Evolutionary conservation across 2,113 vertebrate genomes (phyloP).

Genomic region (Struthidea cinerea): DNA sequence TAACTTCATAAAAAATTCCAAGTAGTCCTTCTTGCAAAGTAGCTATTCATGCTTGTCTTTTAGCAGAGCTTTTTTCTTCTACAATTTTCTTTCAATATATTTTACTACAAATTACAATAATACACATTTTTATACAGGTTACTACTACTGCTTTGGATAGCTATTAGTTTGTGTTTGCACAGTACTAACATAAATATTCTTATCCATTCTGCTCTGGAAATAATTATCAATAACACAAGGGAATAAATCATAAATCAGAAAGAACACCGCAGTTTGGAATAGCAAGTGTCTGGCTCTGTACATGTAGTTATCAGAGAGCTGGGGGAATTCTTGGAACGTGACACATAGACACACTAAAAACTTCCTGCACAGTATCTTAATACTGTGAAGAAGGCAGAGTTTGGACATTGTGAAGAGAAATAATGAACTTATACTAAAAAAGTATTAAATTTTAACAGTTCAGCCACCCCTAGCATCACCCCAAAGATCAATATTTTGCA

Average conservation of each 20-base stretch:
- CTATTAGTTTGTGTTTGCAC: background rate
- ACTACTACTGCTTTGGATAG: background rate
- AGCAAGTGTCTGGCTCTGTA: background rate
- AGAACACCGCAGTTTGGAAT: background rate
- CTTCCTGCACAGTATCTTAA: background rate
- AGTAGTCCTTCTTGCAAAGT: background rate
- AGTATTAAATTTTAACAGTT: background rate
- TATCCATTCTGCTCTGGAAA: background rate
- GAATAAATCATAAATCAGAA: background rate
- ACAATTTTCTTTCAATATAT: background rate
- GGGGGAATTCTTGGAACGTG: background rate
- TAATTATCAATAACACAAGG: background rate
- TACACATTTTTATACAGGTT: too few relatives aligned
- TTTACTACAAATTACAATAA: background rate
- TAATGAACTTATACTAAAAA: background rate
- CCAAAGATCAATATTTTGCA: background rate
- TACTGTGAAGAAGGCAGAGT: background rate
- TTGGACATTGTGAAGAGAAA: background rate
- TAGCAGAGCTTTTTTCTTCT: background rate
- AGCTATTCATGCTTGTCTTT: background rate
- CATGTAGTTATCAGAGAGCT: background rate
- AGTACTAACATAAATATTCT: background rate
- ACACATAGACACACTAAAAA: background rate
- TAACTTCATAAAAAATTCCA: background rate
- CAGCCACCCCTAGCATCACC: background rate